phyloP scores from a whole-genome alignment of 1,140 invertebrate species.

The Eriocheir sinensis region DNA sequence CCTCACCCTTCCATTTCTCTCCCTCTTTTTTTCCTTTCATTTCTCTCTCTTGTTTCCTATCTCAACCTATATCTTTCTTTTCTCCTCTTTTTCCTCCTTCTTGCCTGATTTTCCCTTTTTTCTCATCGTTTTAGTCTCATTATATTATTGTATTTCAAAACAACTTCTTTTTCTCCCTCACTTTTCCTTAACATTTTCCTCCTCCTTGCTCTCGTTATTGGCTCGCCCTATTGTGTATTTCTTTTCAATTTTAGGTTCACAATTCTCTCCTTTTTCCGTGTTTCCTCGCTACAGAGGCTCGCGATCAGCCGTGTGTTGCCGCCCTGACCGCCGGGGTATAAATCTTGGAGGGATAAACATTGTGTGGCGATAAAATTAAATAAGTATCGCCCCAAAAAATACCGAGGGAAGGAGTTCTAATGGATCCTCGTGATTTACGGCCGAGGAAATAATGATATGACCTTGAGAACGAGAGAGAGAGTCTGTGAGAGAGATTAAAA shows the following conservation, averaged over 20 bases:
- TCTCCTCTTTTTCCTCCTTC: too few relatives aligned
- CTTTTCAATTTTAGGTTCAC: not conserved
- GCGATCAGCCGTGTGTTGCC: not conserved
- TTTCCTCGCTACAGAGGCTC: not conserved
- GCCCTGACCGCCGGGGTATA: not conserved
- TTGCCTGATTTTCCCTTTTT: too few relatives aligned
- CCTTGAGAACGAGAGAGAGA: not conserved
- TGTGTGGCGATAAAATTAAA: conserved; percentile 3
- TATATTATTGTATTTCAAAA: too few relatives aligned
- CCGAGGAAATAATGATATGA: not conserved
- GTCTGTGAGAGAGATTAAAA: not conserved
- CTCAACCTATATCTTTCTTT: too few relatives aligned
- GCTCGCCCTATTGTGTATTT: too few relatives aligned
- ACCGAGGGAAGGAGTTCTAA: not conserved
- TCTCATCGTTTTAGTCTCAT: too few relatives aligned
- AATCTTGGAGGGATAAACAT: not conserved
- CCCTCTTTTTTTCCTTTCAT: too few relatives aligned
- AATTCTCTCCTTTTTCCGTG: not conserved
- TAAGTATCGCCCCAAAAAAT: conserved; percentile 10
- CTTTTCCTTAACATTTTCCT: too few relatives aligned
- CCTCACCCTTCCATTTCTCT: too few relatives aligned
- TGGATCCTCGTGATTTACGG: not conserved
- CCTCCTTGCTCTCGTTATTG: too few relatives aligned
- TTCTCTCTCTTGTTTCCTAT: too few relatives aligned
- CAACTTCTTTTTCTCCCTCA: too few relatives aligned